A percentile compares a stretch with the other conserved stretches of the same genome.
Evolutionary conservation across 1,140 invertebrate species (phyloP).

Genomic region (Heliconius congener): DNA sequence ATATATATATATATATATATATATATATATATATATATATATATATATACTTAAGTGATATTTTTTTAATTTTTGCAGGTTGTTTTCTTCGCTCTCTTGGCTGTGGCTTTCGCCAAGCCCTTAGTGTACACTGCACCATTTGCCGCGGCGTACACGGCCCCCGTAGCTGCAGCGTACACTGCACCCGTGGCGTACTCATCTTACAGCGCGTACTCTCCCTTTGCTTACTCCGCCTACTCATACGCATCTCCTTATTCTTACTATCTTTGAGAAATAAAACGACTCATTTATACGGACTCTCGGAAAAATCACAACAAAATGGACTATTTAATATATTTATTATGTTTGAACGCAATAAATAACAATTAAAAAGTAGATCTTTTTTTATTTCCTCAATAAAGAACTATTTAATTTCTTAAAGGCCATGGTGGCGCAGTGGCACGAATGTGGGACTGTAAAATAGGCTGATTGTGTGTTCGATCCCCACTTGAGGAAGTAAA

Average conservation of each 20-base stretch:
- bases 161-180: constrained; percentile 67
- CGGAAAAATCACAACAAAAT: not conserved
- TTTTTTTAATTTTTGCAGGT: constrained; percentile 58
- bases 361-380: not conserved
- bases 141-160: constrained; percentile 65
- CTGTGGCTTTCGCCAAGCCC: constrained; percentile 79
- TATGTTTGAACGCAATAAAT: constrained; percentile 3
- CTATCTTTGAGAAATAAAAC: constrained; percentile 41
- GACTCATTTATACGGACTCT: not conserved
- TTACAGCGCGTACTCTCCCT: constrained; percentile 51
- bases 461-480: too few species aligned
- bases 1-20: too few species aligned
- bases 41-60: too few species aligned
- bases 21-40: too few species aligned
- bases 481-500: too few species aligned
- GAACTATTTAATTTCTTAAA: too few species aligned
- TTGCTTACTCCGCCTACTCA: constrained; percentile 62
- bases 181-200: constrained; percentile 60
- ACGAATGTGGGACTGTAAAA: too few species aligned
- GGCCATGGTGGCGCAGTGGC: too few species aligned
- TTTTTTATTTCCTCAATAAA: not conserved
- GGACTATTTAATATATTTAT: constrained; percentile 15
- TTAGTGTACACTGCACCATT: constrained; percentile 69
- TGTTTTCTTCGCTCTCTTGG: constrained; percentile 79
- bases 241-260: constrained; percentile 66